Percentiles rank a stretch among this genome's conserved stretches.
Evolutionary conservation across 2,113 vertebrate genomes (phyloP).

Genomic region (Gnathonemus echidnorhynchus): DNA sequence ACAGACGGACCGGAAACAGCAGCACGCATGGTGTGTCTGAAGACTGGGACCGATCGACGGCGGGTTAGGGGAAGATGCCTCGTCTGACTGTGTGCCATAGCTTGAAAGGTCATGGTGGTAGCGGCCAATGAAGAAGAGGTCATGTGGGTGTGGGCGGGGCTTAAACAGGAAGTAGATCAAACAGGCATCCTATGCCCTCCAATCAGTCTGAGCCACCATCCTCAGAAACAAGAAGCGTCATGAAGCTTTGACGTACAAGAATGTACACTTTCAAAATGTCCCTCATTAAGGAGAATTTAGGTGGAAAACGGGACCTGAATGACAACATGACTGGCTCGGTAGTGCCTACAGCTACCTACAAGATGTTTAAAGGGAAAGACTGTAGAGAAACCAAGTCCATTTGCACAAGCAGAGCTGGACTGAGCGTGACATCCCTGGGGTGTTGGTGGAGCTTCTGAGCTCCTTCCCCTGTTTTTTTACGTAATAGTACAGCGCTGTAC

Average conservation of each 20-base stretch:
- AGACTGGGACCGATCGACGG: neutral
- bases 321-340: neutral
- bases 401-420: neutral
- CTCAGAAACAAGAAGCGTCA: conserved; percentile 32
- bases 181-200: conserved; percentile 8
- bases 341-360: neutral
- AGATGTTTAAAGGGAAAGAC: neutral
- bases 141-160: conserved; percentile 13
- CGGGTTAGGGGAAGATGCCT: neutral
- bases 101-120: conserved; percentile 16
- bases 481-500: neutral
- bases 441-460: neutral
- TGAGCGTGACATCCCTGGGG: neutral
- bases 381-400: neutral
- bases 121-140: conserved; percentile 26
- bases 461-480: neutral
- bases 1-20: neutral
- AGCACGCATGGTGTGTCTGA: neutral
- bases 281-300: neutral
- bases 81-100: neutral
- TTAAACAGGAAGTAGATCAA: conserved; percentile 24
- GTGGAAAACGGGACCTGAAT: neutral
- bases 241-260: conserved; percentile 19
- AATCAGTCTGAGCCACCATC: conserved; percentile 21
- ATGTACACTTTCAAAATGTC: neutral